A percentile compares a stretch with the other conserved stretches of the same genome.
Conservation (phyloP, 1,140 invertebrate species). For the Hydropsyche tenuis region DNA sequence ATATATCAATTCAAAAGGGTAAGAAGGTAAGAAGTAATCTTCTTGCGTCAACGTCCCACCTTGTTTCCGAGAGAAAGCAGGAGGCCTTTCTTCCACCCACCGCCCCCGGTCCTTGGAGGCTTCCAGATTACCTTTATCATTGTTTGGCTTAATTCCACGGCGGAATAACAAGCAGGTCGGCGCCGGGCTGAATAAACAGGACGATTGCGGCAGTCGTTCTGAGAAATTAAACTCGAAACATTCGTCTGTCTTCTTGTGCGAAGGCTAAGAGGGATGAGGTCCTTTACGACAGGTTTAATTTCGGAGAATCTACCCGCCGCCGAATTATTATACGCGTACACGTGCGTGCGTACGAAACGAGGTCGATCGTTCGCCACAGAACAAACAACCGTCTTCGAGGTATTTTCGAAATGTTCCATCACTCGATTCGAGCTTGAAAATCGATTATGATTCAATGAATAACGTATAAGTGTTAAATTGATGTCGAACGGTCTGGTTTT, state of each 20-base stretch:
- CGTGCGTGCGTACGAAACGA: slow-evolving; percentile 5
- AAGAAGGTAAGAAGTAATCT: slow-evolving; percentile 49
- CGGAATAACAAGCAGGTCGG: slow-evolving; percentile 48
- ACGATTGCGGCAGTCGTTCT: slow-evolving; percentile 44
- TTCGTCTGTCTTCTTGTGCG: slow-evolving; percentile 33
- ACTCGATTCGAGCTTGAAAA: too few relatives aligned
- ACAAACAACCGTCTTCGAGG: neutral
- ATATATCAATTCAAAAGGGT: slow-evolving; percentile 49
- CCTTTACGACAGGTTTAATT: slow-evolving; percentile 28
- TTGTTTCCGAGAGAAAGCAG: slow-evolving; percentile 15
- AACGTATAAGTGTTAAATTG: too few relatives aligned
- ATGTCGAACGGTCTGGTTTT: too few relatives aligned
- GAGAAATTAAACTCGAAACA: slow-evolving; percentile 48
- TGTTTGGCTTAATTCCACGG: slow-evolving; percentile 48
- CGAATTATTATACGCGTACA: neutral
- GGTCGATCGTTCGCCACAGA: slow-evolving; percentile 23
- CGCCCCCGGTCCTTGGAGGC: slow-evolving; percentile 24
- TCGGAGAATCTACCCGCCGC: neutral
- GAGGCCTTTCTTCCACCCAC: neutral
- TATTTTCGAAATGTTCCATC: too few relatives aligned
- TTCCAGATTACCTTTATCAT: slow-evolving; percentile 49
- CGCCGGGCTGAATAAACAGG: slow-evolving; percentile 35
- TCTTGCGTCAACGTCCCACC: slow-evolving; percentile 40
- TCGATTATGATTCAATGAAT: too few relatives aligned
- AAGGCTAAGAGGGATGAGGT: slow-evolving; percentile 9